Conservation (phyloP, 2,113 vertebrate genomes). For the Choloepus hoffmanni region DNA sequence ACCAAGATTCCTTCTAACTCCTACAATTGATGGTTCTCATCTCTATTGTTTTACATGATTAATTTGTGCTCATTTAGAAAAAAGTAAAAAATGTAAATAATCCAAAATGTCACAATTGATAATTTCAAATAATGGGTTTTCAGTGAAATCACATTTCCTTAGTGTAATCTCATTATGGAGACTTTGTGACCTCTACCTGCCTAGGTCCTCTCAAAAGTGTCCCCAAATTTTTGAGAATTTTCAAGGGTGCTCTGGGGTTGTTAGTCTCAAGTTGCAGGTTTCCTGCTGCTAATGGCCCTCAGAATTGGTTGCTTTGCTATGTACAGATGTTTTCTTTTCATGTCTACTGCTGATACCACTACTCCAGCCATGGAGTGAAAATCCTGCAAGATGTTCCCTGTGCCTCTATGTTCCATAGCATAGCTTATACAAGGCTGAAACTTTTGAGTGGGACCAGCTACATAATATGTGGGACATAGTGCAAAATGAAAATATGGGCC, state of each 20-base stretch:
- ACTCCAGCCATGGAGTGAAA: background rate
- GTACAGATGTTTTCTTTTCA: background rate
- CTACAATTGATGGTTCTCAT: background rate
- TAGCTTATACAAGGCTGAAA: background rate
- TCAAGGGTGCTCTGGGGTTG: background rate
- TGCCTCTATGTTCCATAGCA: background rate
- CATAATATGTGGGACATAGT: background rate
- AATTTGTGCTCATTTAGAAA: background rate
- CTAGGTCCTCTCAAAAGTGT: background rate
- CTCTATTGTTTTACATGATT: background rate
- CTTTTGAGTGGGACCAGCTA: background rate
- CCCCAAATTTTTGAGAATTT: background rate
- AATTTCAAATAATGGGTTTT: background rate
- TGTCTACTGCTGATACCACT: background rate
- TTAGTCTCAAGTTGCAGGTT: background rate
- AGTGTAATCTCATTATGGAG: slow-evolving; percentile 7
- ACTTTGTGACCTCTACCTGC: background rate
- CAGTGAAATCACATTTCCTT: background rate
- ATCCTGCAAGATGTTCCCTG: background rate
- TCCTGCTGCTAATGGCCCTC: background rate
- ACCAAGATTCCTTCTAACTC: background rate
- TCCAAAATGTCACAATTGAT: background rate
- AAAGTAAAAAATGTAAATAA: background rate
- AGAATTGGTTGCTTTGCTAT: background rate
- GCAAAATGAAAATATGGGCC: background rate